Conservation (phyloP, 2,797 vertebrate species). For the Alcedo atthis region DNA sequence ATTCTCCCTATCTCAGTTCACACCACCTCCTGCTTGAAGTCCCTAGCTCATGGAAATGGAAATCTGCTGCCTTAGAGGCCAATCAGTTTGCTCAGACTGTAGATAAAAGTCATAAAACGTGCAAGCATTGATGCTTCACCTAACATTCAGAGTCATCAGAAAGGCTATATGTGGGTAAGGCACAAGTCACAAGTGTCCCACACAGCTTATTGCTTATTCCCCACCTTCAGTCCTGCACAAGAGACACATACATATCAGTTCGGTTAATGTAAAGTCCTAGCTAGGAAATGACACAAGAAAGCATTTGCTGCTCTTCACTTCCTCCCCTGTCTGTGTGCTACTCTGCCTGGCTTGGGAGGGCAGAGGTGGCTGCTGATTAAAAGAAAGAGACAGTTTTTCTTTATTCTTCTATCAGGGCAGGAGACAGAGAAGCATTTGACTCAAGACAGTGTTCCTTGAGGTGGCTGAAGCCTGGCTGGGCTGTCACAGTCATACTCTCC, state of each 20-base stretch:
- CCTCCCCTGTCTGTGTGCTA: not conserved
- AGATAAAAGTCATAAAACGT: not conserved
- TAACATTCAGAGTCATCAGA: not conserved
- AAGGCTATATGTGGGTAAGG: not conserved
- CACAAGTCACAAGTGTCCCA: not conserved
- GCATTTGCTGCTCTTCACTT: not conserved
- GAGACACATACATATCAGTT: not conserved
- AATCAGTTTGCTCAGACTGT: not conserved
- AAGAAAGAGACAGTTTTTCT: conserved; percentile 33
- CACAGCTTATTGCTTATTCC: not conserved
- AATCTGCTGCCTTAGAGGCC: not conserved
- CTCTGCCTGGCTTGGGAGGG: not conserved
- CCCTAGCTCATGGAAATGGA: not conserved
- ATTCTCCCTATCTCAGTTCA: not conserved
- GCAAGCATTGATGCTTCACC: not conserved
- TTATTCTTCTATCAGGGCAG: conserved; percentile 35
- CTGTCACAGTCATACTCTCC: not conserved
- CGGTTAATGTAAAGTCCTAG: not conserved
- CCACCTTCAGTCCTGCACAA: not conserved
- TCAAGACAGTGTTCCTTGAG: conserved; percentile 17
- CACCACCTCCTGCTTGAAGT: not conserved
- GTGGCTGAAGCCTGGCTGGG: not conserved
- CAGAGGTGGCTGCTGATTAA: conserved; percentile 38
- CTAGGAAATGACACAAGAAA: conserved; percentile 16
- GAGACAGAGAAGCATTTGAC: conserved; percentile 35